These are phyloP conservation scores for Trachelus iudaicus DNA, from an alignment of 2,888 invertebrate species.

Conservation along the genomic window DNA sequence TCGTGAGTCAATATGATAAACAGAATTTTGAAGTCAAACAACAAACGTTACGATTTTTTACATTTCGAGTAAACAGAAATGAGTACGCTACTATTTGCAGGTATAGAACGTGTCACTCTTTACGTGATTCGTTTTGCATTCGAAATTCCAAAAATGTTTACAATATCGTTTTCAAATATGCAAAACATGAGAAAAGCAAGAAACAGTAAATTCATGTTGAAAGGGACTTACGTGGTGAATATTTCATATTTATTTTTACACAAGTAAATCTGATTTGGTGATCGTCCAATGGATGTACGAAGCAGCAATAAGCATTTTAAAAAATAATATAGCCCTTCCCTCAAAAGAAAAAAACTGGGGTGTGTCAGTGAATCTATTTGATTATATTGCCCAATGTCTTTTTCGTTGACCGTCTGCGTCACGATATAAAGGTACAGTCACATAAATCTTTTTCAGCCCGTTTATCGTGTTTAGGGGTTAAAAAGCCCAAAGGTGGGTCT, in stretches of 20 bases:
- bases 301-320: too few species aligned
- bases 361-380: neutral
- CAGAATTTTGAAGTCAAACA: neutral
- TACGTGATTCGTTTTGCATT: neutral
- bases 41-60: neutral
- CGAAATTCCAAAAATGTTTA: neutral
- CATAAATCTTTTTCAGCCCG: neutral
- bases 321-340: neutral
- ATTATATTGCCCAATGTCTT: neutral
- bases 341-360: neutral
- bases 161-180: neutral
- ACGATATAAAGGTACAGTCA: neutral
- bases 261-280: neutral
- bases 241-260: neutral
- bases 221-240: too few species aligned
- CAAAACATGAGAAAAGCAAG: neutral
- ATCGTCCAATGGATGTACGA: neutral
- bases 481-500: neutral
- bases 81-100: neutral
- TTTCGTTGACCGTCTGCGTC: neutral
- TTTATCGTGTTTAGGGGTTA: neutral
- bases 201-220: neutral
- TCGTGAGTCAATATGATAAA: neutral
- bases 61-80: neutral
- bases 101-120: neutral